Conservation (phyloP, 2,888 invertebrate genomes). For the Balanococcus diminutus region DNA sequence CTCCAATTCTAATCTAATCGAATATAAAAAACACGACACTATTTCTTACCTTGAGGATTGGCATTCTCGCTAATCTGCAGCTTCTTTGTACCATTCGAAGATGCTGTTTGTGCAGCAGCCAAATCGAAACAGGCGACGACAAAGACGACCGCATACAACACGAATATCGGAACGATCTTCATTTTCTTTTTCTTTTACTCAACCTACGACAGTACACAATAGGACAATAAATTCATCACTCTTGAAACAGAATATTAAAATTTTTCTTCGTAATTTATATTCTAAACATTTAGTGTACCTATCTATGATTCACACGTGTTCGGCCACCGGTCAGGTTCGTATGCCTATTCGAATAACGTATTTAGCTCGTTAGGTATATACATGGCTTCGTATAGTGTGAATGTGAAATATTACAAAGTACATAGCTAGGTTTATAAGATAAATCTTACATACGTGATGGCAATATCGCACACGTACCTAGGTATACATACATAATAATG, state of each 20-base stretch:
- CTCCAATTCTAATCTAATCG: not conserved
- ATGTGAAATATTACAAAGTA: not conserved
- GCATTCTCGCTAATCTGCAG: not conserved
- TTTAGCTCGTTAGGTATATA: too few relatives aligned
- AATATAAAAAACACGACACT: not conserved
- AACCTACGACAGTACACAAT: too few relatives aligned
- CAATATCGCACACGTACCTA: not conserved
- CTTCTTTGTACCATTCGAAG: not conserved
- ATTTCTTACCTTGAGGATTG: conserved; percentile 1
- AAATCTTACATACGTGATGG: conserved; percentile 2
- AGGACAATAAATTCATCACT: not conserved
- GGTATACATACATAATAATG: not conserved
- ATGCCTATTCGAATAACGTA: not conserved
- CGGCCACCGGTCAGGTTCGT: not conserved
- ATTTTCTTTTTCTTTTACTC: too few relatives aligned
- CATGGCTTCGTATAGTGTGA: not conserved
- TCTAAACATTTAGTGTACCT: not conserved
- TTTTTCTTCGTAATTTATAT: not conserved
- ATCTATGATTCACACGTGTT: not conserved
- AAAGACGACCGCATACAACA: not conserved
- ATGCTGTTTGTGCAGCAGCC: not conserved
- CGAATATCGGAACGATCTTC: not conserved
- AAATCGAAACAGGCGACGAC: not conserved
- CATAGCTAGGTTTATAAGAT: not conserved
- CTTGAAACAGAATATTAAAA: not conserved